Percentiles rank a stretch among this genome's conserved stretches.
phyloP scores from a whole-genome alignment of 1,140 invertebrate species.

The Drosophila tsacasi region DNA sequence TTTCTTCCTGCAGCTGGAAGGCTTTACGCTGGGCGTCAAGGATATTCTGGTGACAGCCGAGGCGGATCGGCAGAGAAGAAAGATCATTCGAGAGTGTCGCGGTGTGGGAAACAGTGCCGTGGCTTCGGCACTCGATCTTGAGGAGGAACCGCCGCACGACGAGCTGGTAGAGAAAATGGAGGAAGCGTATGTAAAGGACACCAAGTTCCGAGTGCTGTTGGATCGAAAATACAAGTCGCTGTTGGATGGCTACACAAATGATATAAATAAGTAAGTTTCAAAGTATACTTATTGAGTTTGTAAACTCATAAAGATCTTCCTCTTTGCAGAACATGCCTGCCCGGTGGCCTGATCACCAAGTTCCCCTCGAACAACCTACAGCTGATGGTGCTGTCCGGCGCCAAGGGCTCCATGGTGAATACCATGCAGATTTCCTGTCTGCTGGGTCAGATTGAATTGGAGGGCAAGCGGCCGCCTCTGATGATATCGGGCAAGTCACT shows the following conservation, averaged over 20 bases:
- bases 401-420: slow-evolving; percentile 98
- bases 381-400: slow-evolving; percentile 98
- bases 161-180: slow-evolving; percentile 90
- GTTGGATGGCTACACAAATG: slow-evolving; percentile 94
- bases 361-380: slow-evolving; percentile 99
- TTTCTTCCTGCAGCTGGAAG: slow-evolving; percentile 94
- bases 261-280: slow-evolving; percentile 91
- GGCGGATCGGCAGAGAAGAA: slow-evolving; percentile 90
- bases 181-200: slow-evolving; percentile 90
- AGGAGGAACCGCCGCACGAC: slow-evolving; percentile 85
- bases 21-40: slow-evolving; percentile 97
- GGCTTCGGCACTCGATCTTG: slow-evolving; percentile 90
- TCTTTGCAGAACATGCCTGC: slow-evolving; percentile 88
- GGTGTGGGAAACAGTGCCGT: slow-evolving; percentile 87
- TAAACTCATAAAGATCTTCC: neutral
- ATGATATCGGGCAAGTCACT: slow-evolving; percentile 96
- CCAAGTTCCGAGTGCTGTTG: slow-evolving; percentile 90
- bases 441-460: slow-evolving; percentile 98
- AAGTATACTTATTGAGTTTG: too few relatives aligned
- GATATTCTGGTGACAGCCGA: slow-evolving; percentile 94
- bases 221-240: slow-evolving; percentile 95
- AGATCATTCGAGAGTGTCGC: slow-evolving; percentile 90
- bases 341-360: slow-evolving; percentile 91
- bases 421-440: slow-evolving; percentile 99
- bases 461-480: slow-evolving; percentile 97